Percentiles rank a stretch among this genome's conserved stretches.
These are phyloP conservation scores for Mormyrus proboscirostris DNA, from an alignment of 2,797 vertebrate genomes.

Conservation along the genomic window DNA sequence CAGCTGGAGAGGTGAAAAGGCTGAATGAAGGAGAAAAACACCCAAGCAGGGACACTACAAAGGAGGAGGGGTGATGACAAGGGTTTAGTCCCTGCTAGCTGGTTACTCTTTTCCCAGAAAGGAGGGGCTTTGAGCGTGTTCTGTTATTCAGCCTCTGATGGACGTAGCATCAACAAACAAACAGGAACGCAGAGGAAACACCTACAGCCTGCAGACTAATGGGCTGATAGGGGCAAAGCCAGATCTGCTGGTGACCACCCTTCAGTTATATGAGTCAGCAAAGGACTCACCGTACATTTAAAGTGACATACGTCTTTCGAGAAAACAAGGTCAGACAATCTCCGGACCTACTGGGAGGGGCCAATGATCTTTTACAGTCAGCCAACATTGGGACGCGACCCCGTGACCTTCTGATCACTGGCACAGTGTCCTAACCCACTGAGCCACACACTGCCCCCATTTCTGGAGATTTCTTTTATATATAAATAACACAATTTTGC, in stretches of 20 bases:
- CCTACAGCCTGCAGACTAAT: neutral
- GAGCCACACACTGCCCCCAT: neutral
- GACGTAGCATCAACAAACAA: neutral
- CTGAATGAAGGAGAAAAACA: neutral
- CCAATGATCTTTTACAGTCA: neutral
- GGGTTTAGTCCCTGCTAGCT: neutral
- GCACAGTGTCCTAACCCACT: neutral
- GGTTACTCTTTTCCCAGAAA: slow-evolving; percentile 12
- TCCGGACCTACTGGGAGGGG: neutral
- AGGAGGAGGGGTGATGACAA: neutral
- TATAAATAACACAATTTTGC: neutral
- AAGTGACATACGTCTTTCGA: neutral
- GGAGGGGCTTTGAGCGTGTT: slow-evolving; percentile 19
- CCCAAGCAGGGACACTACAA: neutral
- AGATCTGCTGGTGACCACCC: neutral
- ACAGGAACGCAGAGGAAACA: neutral
- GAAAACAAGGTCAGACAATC: neutral
- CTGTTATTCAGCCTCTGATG: slow-evolving; percentile 25
- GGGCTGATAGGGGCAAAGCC: neutral
- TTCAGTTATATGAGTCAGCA: neutral
- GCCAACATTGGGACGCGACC: neutral
- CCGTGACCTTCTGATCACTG: neutral
- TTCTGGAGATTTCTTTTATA: neutral
- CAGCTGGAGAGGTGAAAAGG: neutral
- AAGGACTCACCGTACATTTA: neutral